These are phyloP conservation scores for Drosophila bipectinata DNA, from an alignment of 1,140 invertebrate species.

Conservation along the genomic window DNA sequence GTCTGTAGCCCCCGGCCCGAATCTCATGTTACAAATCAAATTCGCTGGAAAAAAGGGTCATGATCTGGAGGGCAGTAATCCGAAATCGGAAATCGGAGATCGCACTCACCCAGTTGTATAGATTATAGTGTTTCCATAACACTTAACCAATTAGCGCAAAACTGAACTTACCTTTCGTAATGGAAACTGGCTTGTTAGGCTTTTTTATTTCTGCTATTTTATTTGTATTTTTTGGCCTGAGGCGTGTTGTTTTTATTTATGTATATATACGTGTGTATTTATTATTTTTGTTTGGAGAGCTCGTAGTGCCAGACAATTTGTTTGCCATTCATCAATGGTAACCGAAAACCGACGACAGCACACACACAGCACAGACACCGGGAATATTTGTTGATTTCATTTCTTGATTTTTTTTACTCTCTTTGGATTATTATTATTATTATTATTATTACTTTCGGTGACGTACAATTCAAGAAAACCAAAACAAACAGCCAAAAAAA, in stretches of 20 bases:
- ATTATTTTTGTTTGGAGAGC: not conserved
- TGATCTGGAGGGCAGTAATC: not conserved
- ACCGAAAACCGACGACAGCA: slow-evolving; percentile 3
- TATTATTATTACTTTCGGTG: not conserved
- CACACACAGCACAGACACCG: slow-evolving; percentile 16
- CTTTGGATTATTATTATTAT: not conserved
- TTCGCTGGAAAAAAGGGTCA: not conserved
- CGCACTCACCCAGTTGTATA: not conserved
- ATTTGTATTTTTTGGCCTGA: slow-evolving; percentile 7
- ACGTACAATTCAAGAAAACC: slow-evolving; percentile 17
- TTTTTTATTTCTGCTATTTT: not conserved
- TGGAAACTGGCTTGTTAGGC: slow-evolving; percentile 1
- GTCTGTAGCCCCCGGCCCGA: not conserved
- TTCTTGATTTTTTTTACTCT: not conserved
- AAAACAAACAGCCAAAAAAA: slow-evolving; percentile 31
- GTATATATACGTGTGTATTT: not conserved
- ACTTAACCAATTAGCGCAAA: slow-evolving; percentile 15
- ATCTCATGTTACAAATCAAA: slow-evolving; percentile 19
- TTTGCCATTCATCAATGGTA: slow-evolving; percentile 29
- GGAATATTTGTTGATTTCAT: slow-evolving; percentile 28
- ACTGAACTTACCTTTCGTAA: slow-evolving; percentile 16
- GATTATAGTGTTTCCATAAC: slow-evolving; percentile 5
- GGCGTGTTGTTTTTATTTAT: not conserved
- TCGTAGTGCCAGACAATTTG: slow-evolving; percentile 11
- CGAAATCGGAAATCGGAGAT: slow-evolving; percentile 22